Percentiles rank a stretch among this genome's conserved stretches.
Conservation (phyloP, 1,140 invertebrate genomes). For the Nasonia giraulti region DNA sequence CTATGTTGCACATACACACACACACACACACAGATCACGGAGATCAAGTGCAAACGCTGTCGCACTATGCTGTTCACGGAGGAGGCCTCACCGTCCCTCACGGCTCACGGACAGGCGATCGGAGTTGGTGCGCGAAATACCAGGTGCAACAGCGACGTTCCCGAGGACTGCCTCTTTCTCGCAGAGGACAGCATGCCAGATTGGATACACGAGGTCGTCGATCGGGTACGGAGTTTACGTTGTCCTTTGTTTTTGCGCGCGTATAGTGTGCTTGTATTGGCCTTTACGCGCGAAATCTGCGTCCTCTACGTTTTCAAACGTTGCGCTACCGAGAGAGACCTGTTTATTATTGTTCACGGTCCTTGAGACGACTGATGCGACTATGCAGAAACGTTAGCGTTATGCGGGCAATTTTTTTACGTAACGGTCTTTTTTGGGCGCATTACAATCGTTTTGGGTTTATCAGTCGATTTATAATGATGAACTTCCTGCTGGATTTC, state of each 20-base stretch:
- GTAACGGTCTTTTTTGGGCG: not conserved
- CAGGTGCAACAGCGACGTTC: conserved; percentile 58
- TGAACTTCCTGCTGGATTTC: too few relatives aligned
- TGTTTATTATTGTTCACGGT: not conserved
- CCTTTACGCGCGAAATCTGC: not conserved
- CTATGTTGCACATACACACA: not conserved
- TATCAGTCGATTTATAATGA: not conserved
- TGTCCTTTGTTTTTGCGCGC: not conserved
- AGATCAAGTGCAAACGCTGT: conserved; percentile 66
- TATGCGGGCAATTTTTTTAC: not conserved
- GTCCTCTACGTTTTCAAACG: not conserved
- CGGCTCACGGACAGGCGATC: conserved; percentile 61
- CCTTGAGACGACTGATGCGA: not conserved
- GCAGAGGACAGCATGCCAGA: conserved; percentile 62
- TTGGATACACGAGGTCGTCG: conserved; percentile 64
- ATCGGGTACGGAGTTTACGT: conserved; percentile 55
- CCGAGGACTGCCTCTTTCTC: conserved; percentile 64
- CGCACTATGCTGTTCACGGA: conserved; percentile 64
- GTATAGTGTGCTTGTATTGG: not conserved
- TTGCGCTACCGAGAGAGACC: not conserved
- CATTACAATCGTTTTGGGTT: not conserved
- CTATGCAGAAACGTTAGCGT: not conserved
- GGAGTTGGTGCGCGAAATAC: conserved; percentile 44
- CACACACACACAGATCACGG: conserved; percentile 59
- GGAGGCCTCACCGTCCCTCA: conserved; percentile 59